Base-by-base conservation (phyloP, 2,797 vertebrate species). In the Chrysolophus pictus region DNA sequence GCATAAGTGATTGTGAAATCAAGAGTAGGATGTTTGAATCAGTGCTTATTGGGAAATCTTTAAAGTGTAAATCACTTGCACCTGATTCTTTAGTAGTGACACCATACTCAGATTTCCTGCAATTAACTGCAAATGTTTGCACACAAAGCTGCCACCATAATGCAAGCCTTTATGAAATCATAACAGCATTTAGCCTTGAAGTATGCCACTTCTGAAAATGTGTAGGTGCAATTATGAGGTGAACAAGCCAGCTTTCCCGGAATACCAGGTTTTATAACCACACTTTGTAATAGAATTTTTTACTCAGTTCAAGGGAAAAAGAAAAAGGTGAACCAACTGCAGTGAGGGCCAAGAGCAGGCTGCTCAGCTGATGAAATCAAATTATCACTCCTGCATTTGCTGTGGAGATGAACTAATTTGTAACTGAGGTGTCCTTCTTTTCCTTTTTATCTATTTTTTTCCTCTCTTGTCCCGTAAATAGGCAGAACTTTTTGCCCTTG, bases 91-190 rank as follows among this genome's bases (percentile, higher is more conserved):
- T 70, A 93, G 58, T 59, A 55, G 72, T 91, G 70, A 75, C 2
- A 5, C 33, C 42, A 24, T 8, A 35, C 37, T 83, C 11, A 17
- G 29, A 58, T 87, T 93, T 80, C 42, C 55, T 67, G 70, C 79
- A 89, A 90, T 94, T 91, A 95, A 58, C 79, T 69, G 69, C 79
- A 95, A 92, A 75, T 69, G 2, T 69, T 87, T 78, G 49, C 82
- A 85, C 69, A 69, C 14, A 78, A 85, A 92, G 69, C 72, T 89
- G 69, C 39, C 69, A 67, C 33, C 1, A 0, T 77, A 83, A 83
- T 35, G 70, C 16, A 71, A 47, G 44, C 39, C 79, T 83, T 80
- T 77, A 33, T 59, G 74, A 94, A 94, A 89, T 63, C 73, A 63
- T 41, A 63, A 68, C 65, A 80, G 41, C 3, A 0, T 92, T 86